Evolutionary conservation across 1,140 invertebrate genomes (phyloP).

Genomic region (Maconellicoccus hirsutus): DNA sequence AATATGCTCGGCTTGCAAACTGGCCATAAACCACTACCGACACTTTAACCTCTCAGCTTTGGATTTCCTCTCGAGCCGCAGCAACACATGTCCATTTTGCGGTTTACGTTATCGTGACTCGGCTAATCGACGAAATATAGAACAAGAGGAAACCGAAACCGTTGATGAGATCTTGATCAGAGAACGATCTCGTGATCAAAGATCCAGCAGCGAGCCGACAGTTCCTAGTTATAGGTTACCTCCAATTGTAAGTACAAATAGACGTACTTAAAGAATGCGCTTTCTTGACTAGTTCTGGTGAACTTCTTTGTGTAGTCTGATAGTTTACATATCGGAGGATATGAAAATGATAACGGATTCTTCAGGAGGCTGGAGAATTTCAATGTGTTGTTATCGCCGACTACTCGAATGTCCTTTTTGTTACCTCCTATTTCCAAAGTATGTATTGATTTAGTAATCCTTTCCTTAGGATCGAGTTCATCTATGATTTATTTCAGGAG

Average conservation of each 20-base stretch:
- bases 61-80: constrained; percentile 23
- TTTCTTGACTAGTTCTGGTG: background rate
- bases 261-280: background rate
- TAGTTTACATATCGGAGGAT: background rate
- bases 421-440: constrained; percentile 6
- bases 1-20: background rate
- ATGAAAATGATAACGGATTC: background rate
- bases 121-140: background rate
- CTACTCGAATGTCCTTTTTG: background rate
- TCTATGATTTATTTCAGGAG: constrained; percentile 26
- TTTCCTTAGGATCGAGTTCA: no score
- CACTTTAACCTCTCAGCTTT: background rate
- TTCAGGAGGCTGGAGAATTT: background rate
- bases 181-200: constrained; percentile 29
- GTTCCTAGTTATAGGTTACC: constrained; percentile 31
- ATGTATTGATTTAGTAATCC: background rate
- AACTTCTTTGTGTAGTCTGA: background rate
- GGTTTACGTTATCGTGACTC: constrained; percentile 28
- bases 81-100: constrained; percentile 30
- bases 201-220: constrained; percentile 32
- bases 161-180: constrained; percentile 29
- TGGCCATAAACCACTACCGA: background rate
- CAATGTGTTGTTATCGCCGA: background rate
- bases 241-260: constrained; percentile 31
- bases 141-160: background rate